Conservation (phyloP, 2,888 invertebrate genomes). For the Spodoptera exigua region DNA sequence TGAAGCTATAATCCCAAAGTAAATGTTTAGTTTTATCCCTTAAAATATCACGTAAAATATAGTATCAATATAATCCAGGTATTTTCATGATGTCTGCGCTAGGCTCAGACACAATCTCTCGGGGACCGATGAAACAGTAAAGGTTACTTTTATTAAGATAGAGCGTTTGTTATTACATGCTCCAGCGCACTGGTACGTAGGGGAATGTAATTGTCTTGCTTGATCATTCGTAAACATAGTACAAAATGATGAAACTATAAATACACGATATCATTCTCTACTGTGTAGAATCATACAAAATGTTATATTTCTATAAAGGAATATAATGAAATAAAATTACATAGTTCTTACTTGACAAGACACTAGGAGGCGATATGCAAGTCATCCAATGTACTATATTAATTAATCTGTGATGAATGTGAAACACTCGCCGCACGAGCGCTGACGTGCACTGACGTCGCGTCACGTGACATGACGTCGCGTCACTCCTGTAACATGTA, state of each 20-base stretch:
- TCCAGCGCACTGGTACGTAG: conserved; percentile 10
- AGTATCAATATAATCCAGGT: conserved; percentile 8
- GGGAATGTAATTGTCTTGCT: background rate
- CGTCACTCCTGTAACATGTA: conserved; percentile 31
- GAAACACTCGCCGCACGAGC: conserved; percentile 22
- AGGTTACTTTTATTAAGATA: conserved; percentile 35
- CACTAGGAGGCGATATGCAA: conserved; percentile 15
- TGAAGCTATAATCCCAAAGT: conserved; percentile 1
- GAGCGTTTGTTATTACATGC: conserved; percentile 25
- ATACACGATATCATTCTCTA: too few relatives aligned
- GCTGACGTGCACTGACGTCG: conserved; percentile 19
- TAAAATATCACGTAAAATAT: conserved; percentile 23
- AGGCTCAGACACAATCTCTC: conserved; percentile 28
- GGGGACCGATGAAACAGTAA: conserved; percentile 19
- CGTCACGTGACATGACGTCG: conserved; percentile 15
- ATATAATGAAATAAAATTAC: conserved; percentile 21
- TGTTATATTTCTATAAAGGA: background rate
- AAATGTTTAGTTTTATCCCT: conserved; percentile 16
- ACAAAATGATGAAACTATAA: background rate
- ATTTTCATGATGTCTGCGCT: conserved; percentile 35
- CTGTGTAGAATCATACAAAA: too few relatives aligned
- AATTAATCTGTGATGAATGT: conserved; percentile 54
- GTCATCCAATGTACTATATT: conserved; percentile 37
- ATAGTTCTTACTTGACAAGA: conserved; percentile 39
- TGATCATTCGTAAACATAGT: too few relatives aligned